Evolutionary conservation across 2,888 invertebrate species (phyloP).

Genomic region (Omphaloscelis lunosa): DNA sequence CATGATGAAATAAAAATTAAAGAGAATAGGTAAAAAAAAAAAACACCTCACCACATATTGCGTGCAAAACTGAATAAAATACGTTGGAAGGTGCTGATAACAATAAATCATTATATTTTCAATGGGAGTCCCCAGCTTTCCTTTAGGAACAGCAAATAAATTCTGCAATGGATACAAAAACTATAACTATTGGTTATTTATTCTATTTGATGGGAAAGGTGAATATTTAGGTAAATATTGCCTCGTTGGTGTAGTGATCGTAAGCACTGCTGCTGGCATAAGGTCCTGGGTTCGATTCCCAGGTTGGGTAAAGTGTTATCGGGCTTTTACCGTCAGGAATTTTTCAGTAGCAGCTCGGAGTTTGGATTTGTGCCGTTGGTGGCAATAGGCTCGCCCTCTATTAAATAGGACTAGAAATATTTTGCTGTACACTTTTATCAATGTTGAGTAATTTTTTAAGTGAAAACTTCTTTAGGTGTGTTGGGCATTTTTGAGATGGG

Average conservation of each 20-base stretch:
- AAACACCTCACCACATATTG: conserved; percentile 21
- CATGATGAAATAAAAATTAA: neutral
- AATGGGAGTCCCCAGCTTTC: conserved; percentile 39
- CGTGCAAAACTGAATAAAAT: conserved; percentile 48
- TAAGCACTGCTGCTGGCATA: too few relatives aligned
- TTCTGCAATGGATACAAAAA: conserved; percentile 26
- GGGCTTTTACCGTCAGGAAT: neutral
- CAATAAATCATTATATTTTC: conserved; percentile 62
- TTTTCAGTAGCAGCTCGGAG: neutral
- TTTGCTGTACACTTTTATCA: too few relatives aligned
- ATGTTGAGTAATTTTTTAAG: too few relatives aligned
- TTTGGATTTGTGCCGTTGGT: neutral
- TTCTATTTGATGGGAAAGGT: neutral
- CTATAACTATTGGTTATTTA: conserved; percentile 26
- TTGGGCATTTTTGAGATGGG: too few relatives aligned
- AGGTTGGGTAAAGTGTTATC: neutral
- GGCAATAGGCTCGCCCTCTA: neutral
- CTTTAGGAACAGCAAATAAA: conserved; percentile 21
- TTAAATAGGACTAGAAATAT: neutral
- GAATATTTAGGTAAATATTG: neutral
- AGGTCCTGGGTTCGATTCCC: too few relatives aligned
- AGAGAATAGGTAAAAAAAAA: neutral
- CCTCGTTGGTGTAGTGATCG: too few relatives aligned
- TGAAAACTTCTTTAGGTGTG: too few relatives aligned
- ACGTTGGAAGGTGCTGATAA: conserved; percentile 36